Percentiles rank a stretch among this genome's conserved stretches.
phyloP scores from a whole-genome alignment of 2,797 vertebrate genomes.

The Oreochromis mossambicus region DNA sequence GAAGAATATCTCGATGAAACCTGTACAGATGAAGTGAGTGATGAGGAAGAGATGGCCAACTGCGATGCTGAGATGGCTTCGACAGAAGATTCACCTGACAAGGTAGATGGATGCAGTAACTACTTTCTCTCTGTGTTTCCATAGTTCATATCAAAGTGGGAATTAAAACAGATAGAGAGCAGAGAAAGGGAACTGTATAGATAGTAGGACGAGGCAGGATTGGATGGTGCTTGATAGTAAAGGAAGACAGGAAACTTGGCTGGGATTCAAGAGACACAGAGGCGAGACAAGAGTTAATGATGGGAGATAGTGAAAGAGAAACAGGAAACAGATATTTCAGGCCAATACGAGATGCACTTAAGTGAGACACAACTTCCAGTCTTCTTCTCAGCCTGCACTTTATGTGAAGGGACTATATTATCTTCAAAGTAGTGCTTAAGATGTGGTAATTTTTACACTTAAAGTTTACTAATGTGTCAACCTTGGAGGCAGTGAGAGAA shows the following conservation, averaged over 20 bases:
- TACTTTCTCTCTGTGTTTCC: background rate
- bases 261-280: background rate
- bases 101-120: slow-evolving; percentile 41
- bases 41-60: slow-evolving; percentile 78
- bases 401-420: background rate
- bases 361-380: background rate
- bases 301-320: background rate
- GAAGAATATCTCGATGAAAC: slow-evolving; percentile 66
- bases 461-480: background rate
- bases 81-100: slow-evolving; percentile 59
- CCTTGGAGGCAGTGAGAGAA: background rate
- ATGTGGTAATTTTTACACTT: background rate
- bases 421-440: background rate
- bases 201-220: background rate
- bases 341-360: background rate
- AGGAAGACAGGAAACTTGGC: slow-evolving; percentile 21
- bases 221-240: background rate
- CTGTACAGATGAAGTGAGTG: slow-evolving; percentile 75
- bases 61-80: slow-evolving; percentile 61
- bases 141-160: background rate
- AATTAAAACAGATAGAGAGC: background rate
- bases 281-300: background rate
- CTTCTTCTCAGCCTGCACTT: background rate
- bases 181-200: background rate
- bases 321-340: slow-evolving; percentile 9